phyloP scores from a whole-genome alignment of 2,113 vertebrate species.

The Hippolais icterina region DNA sequence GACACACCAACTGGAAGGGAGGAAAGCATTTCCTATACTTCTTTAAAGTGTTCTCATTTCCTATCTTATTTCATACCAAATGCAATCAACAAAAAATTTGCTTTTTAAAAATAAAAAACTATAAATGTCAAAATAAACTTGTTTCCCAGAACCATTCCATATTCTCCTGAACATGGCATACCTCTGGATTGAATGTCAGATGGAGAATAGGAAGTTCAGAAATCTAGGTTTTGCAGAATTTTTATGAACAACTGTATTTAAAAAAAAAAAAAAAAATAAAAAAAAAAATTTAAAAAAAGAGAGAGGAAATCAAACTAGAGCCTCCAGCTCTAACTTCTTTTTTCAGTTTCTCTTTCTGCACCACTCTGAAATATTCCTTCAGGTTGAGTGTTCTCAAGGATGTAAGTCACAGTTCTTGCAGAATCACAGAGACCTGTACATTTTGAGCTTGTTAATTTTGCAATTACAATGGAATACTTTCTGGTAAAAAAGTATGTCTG shows the following conservation, averaged over 20 bases:
- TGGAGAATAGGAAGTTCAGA: rapidly evolving
- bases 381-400: neutral
- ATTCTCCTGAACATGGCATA: neutral
- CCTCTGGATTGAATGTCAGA: neutral
- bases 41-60: neutral
- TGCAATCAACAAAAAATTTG: neutral
- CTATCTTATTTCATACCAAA: neutral
- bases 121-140: neutral
- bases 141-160: neutral
- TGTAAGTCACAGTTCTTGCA: neutral
- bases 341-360: neutral
- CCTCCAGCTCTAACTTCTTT: neutral
- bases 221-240: neutral
- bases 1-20: neutral
- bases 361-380: neutral
- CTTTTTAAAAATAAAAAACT: neutral
- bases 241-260: neutral
- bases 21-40: neutral
- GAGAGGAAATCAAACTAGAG: neutral
- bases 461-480: neutral
- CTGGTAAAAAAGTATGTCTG: neutral
- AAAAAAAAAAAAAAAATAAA: neutral
- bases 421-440: neutral
- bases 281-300: too few relatives aligned
- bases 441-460: neutral